Percentiles rank a stretch among this genome's conserved stretches.
Evolutionary conservation across 2,113 vertebrate genomes (phyloP).

Genomic region (Ondatra zibethicus): DNA sequence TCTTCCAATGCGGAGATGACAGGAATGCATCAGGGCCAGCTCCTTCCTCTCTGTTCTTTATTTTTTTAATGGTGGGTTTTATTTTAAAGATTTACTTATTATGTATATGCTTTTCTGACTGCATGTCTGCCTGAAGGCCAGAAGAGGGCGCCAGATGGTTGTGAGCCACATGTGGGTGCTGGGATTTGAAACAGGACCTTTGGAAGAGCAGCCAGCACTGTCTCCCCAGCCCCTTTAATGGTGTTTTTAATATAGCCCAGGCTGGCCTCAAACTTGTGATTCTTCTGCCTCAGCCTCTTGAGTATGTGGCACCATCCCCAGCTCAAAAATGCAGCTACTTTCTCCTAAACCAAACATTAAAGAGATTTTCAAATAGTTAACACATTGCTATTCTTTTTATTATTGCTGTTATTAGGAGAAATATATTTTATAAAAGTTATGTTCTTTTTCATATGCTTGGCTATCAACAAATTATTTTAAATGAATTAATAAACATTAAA

Average conservation of each 20-base stretch:
- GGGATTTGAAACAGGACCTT: too few relatives aligned
- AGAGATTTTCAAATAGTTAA: constrained; percentile 25
- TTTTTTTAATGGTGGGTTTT: too few relatives aligned
- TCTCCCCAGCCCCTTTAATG: background rate
- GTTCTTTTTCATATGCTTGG: background rate
- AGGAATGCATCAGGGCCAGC: background rate
- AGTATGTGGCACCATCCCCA: background rate
- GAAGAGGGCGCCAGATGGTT: too few relatives aligned
- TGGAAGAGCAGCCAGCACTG: too few relatives aligned
- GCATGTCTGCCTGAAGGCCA: too few relatives aligned
- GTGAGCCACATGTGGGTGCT: too few relatives aligned
- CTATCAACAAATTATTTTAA: constrained; percentile 4
- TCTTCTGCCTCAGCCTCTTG: background rate
- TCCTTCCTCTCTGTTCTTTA: background rate
- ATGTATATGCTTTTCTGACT: too few relatives aligned
- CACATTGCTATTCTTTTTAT: background rate
- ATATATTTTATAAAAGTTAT: background rate
- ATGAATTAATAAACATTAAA: background rate
- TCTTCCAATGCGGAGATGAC: background rate
- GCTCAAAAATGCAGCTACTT: background rate
- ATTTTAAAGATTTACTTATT: too few relatives aligned
- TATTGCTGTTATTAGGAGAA: background rate
- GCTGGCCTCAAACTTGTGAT: background rate
- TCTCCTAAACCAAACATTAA: constrained; percentile 34
- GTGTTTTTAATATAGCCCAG: background rate